Conservation (phyloP, 2,888 invertebrate species). For the Pasiphila rectangulata region DNA sequence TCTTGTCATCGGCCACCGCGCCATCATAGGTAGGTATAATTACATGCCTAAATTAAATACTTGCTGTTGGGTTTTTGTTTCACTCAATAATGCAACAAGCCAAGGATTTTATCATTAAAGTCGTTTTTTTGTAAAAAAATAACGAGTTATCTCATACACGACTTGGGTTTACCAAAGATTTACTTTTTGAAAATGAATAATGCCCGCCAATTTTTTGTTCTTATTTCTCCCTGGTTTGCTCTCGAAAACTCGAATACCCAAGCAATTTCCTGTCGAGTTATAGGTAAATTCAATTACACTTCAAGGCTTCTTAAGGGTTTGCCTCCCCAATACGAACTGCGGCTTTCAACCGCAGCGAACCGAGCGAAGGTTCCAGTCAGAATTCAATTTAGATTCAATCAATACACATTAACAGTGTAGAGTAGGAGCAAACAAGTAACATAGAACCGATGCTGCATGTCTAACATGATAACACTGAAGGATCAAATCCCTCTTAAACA, state of each 20-base stretch:
- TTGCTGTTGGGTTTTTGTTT: too few species aligned
- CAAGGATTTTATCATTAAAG: too few species aligned
- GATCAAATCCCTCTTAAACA: too few species aligned
- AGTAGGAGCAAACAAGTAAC: constrained; percentile 7
- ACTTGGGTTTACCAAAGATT: too few species aligned
- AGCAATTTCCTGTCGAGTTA: constrained; percentile 41
- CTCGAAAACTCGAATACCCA: constrained; percentile 24
- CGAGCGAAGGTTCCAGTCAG: constrained; percentile 25
- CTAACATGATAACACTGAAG: too few species aligned
- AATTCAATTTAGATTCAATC: constrained; percentile 37
- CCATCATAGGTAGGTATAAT: too few species aligned
- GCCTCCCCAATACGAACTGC: constrained; percentile 34
- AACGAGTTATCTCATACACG: too few species aligned
- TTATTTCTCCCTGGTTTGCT: not conserved
- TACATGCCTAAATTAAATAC: too few species aligned
- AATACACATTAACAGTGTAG: constrained; percentile 27
- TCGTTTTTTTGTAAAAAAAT: too few species aligned
- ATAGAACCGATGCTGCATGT: too few species aligned
- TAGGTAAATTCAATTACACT: constrained; percentile 54
- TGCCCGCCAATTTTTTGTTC: not conserved
- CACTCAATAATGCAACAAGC: too few species aligned
- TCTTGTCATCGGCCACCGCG: too few species aligned
- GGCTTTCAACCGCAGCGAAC: constrained; percentile 32
- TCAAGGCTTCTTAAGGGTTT: constrained; percentile 43
- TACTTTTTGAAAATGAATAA: not conserved